Percentiles rank a stretch among this genome's conserved stretches.
Evolutionary conservation across 2,113 vertebrate genomes (phyloP).

Genomic region (Bostrychus sinensis): DNA sequence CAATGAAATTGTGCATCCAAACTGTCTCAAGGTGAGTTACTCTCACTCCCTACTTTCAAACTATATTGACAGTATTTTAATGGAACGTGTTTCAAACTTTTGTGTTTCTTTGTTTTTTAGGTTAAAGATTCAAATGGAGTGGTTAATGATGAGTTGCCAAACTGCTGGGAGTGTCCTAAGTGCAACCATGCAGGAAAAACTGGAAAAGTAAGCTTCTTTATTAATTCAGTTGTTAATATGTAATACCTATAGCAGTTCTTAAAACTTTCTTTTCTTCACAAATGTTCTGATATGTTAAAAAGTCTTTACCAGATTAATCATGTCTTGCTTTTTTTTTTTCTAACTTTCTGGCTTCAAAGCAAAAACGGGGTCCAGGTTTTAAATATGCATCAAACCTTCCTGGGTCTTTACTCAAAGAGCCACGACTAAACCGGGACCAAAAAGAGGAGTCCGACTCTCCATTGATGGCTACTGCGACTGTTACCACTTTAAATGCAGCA

Average conservation of each 20-base stretch:
- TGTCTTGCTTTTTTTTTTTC: conserved; percentile 81
- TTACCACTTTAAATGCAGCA: conserved; percentile 42
- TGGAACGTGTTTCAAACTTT: neutral
- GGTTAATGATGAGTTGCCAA: conserved; percentile 95
- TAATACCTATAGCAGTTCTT: neutral
- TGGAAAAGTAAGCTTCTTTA: conserved; percentile 94
- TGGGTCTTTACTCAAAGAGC: conserved; percentile 92
- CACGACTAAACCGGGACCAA: conserved; percentile 85
- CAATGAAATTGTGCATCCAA: conserved; percentile 97
- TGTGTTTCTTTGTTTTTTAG: conserved; percentile 59
- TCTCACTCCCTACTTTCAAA: neutral
- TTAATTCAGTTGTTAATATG: conserved; percentile 3
- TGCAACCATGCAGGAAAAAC: conserved; percentile 98
- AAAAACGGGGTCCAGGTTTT: conserved; percentile 98
- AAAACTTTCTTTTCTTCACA: neutral
- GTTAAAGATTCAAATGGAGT: conserved; percentile 94
- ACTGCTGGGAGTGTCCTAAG: conserved; percentile 99
- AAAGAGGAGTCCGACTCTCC: conserved; percentile 85
- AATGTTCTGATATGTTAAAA: neutral
- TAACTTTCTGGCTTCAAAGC: conserved; percentile 93
- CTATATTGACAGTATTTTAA: neutral
- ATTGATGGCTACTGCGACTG: conserved; percentile 46
- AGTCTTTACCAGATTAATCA: conserved; percentile 82
- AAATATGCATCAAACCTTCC: conserved; percentile 97
- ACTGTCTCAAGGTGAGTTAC: conserved; percentile 91